Evolutionary conservation across 2,797 vertebrate genomes (phyloP), one percentile per base, ranked within the genome.

Genomic region (Epinephelus awoara): DNA sequence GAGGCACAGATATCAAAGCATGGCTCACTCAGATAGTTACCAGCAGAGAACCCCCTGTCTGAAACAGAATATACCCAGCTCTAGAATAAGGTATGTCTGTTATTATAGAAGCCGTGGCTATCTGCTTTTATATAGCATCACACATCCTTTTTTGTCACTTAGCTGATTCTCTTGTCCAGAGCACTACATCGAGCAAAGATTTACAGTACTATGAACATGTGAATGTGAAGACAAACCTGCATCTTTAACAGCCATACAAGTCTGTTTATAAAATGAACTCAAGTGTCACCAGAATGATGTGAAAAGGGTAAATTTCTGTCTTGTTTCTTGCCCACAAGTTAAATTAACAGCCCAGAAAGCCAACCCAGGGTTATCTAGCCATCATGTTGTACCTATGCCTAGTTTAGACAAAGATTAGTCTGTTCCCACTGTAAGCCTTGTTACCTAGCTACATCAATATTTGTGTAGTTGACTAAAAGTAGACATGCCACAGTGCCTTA

Each of bases 391-490:
- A 59, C 6, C 15, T 11, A 7, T 52, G 12, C 11, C 2, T 29
- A 63, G 21, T 80, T 82, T 38, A 71, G 68, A 72, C 58, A 56
- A 79, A 74, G 58, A 67, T 77, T 68, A n/a, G 49, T 21, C 54
- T 57, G 42, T 25, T 47, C 64, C 72, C 47, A 57, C 17, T 17
- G 54, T 58, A 40, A 59, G 59, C 38, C 79, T 69, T 77, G 84
- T 91, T 82, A 85, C 72, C 84, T 87, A 76, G 89, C 70, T 83
- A 83, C 82, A 82, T 86, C 81, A 87, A 80, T 79, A 78, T 86
- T 80, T 88, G 76, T 79, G 74, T 61, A 72, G 69, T 73, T 76
- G 55, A 81, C 67, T 86, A 77, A 76, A 88, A 68, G 75, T 77
- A 82, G 80, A 78, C 72, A 56, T 59, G 70, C 51, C 34, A 77